These are phyloP conservation scores for Nephrotoma appendiculata DNA, from an alignment of 2,888 invertebrate genomes.

Conservation along the genomic window DNA sequence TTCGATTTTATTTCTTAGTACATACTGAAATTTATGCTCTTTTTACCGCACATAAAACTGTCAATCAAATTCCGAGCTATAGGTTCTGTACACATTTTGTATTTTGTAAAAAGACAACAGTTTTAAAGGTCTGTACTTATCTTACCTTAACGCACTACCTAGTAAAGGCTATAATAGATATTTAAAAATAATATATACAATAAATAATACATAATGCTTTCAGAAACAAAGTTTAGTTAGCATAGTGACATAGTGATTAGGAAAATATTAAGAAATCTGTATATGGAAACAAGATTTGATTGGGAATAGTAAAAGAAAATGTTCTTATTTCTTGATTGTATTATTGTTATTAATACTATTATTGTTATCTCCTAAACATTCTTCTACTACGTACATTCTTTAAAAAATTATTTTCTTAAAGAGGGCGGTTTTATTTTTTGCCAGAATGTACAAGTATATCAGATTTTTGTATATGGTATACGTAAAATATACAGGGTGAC, in stretches of 20 bases:
- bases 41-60: neutral
- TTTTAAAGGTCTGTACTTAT: neutral
- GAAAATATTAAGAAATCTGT: neutral
- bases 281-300: neutral
- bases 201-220: no score
- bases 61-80: neutral
- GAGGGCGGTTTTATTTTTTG: neutral
- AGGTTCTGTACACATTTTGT: no score
- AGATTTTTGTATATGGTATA: no score
- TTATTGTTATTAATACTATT: neutral
- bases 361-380: neutral
- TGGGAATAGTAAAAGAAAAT: neutral
- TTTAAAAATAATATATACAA: no score
- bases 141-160: no score
- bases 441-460: no score
- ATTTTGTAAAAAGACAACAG: neutral
- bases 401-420: neutral
- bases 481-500: no score
- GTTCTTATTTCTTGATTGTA: neutral
- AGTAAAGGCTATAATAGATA: no score
- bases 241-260: neutral
- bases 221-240: no score
- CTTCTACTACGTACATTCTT: neutral
- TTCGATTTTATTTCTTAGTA: neutral
- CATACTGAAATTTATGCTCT: neutral